phyloP scores from a whole-genome alignment of 2,113 vertebrate species.

The Hoplias malabaricus region DNA sequence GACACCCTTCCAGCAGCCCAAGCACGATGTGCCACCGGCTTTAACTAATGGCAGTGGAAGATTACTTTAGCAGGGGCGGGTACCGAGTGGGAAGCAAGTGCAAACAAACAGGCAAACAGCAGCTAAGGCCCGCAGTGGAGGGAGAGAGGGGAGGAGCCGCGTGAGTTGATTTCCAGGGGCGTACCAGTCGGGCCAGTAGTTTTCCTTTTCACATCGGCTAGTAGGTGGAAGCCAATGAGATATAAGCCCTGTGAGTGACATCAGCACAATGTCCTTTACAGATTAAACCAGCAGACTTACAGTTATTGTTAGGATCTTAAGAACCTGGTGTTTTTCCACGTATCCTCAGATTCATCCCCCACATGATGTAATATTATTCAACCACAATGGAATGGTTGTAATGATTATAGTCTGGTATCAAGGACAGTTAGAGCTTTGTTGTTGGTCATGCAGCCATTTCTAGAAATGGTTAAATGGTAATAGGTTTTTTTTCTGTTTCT shows the following conservation, averaged over 20 bases:
- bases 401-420: conserved; percentile 6
- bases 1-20: conserved; percentile 43
- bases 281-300: conserved; percentile 33
- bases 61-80: conserved; percentile 58
- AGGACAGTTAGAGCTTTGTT: neutral
- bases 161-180: conserved; percentile 21
- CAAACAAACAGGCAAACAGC: conserved; percentile 65
- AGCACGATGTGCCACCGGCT: conserved; percentile 54
- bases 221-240: conserved; percentile 29
- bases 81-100: conserved; percentile 50
- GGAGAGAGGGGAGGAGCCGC: conserved; percentile 3
- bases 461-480: neutral
- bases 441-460: neutral
- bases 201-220: conserved; percentile 46
- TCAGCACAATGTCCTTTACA: neutral
- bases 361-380: neutral
- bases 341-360: neutral
- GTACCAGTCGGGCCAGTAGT: conserved; percentile 37
- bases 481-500: no score
- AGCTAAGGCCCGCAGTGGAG: conserved; percentile 37
- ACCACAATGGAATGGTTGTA: neutral
- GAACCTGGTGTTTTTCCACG: conserved; percentile 36
- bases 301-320: conserved; percentile 36
- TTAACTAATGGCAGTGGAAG: conserved; percentile 63
- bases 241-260: neutral